A percentile compares a stretch with the other conserved stretches of the same genome.
phyloP scores from a whole-genome alignment of 2,113 vertebrate genomes.

The crab-eating macaque (Macaca fascicularis) region DNA sequence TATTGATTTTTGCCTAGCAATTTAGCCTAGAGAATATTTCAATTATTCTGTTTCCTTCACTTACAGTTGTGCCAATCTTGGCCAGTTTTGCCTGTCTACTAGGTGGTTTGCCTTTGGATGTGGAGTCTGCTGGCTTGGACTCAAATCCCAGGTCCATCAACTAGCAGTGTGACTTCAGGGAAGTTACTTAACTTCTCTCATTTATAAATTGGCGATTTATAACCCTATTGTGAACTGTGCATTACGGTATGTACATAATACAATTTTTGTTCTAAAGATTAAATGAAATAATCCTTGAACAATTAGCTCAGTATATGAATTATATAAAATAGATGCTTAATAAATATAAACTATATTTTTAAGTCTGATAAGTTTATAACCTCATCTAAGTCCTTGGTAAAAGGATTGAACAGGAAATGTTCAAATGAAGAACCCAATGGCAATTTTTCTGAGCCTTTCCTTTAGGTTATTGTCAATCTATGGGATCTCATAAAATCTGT shows the following conservation, averaged over 20 bases:
- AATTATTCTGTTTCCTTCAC: conserved; percentile 15
- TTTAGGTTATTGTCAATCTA: neutral
- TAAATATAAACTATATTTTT: neutral
- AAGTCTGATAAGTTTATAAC: neutral
- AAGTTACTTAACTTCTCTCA: neutral
- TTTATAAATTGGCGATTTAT: neutral
- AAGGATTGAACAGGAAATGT: neutral
- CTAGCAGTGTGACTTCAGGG: neutral
- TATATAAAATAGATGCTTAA: conserved; percentile 16
- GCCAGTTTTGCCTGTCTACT: neutral
- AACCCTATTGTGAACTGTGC: neutral
- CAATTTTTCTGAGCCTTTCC: neutral
- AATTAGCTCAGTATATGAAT: neutral
- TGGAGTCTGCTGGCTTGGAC: neutral
- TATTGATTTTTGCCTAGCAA: conserved; percentile 43
- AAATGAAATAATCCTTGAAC: neutral
- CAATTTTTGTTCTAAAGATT: neutral
- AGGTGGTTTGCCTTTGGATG: neutral
- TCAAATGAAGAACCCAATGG: neutral
- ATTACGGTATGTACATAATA: neutral
- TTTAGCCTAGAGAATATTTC: conserved; percentile 1
- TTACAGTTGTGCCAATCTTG: neutral
- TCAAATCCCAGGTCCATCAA: neutral
- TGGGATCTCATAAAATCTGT: neutral
- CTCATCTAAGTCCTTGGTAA: conserved; percentile 19